Percentiles rank a stretch among this genome's conserved stretches.
Conservation (phyloP, 2,888 invertebrate species). For the Elaeidobius kamerunicus region DNA sequence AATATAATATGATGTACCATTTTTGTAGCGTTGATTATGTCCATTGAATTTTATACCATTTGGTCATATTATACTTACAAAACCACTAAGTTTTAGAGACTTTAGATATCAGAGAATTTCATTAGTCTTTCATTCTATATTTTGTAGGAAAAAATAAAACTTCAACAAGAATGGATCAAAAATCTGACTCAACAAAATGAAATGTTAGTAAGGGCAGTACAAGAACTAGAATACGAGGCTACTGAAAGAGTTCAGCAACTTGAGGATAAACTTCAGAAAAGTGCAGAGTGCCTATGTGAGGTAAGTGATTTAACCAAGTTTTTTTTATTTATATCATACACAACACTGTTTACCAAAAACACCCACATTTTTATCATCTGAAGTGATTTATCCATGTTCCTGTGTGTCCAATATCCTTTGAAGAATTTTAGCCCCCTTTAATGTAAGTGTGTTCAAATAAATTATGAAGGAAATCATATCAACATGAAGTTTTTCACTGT, state of each 20-base stretch:
- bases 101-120: too few species aligned
- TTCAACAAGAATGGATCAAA: constrained; percentile 63
- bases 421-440: not conserved
- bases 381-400: constrained; percentile 29
- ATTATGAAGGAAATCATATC: not conserved
- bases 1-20: too few species aligned
- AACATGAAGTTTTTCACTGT: constrained; percentile 32
- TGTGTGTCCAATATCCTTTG: constrained; percentile 9
- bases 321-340: not conserved
- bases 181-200: constrained; percentile 68
- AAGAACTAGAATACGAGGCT: constrained; percentile 66
- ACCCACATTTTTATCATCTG: constrained; percentile 30
- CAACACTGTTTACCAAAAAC: not conserved
- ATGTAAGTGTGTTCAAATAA: not conserved
- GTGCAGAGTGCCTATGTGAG: constrained; percentile 48
- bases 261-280: constrained; percentile 53
- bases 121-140: too few species aligned
- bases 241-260: constrained; percentile 56
- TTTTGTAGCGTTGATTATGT: too few species aligned
- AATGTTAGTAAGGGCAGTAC: constrained; percentile 62
- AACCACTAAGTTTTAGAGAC: too few species aligned
- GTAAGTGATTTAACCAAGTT: constrained; percentile 35
- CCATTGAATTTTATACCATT: too few species aligned
- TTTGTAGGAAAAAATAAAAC: constrained; percentile 60
- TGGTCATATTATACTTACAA: too few species aligned